Evolutionary conservation across 2,797 vertebrate genomes (phyloP), one percentile per base, ranked within the genome.

Genomic region (Podargus strigoides): DNA sequence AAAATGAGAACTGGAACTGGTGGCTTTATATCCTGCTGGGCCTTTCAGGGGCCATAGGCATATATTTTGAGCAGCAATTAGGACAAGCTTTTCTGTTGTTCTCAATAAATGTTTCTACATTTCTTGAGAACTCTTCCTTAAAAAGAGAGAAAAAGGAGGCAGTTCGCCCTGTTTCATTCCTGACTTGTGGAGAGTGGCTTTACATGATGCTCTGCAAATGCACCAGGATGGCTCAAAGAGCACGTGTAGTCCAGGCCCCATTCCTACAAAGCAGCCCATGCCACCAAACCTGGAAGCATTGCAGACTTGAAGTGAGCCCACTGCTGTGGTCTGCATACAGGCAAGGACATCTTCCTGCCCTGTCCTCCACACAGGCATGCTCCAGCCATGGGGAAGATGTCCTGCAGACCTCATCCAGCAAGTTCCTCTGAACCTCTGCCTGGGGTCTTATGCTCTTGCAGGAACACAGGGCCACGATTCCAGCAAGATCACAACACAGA

Each of bases 11-110:
- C 41, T 91, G 63, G 94, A 86, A 86, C 76, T 74, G 30, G 93
- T 93, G 81, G 73, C 47, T 89, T 93, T 83, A 75, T 64, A 74
- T 87, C 93, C 93, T 89, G 84, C 84, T 91, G 92, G 42, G 80
- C 72, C 74, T 95, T 96, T 93, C 82, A 90, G 60, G 39, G 62
- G 36, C 79, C 70, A 85, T 11, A 55, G 56, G 69, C n/a, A 32
- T 44, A 85, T 46, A 94, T 90, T 88, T 81, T 81, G 62, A 91
- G 50, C 32, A 85, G 84, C 60, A 89, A 77, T 72, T 60, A 90
- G n/a, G 63, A 63, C 52, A 77, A 72, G 41, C 10, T 79, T 87
- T 87, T 74, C 36, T 85, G 47, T 53, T 62, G 20, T 26, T 93
- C 72, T 79, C 72, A 66, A 86, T 50, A 95, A 81, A 70, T 4